phyloP scores from a whole-genome alignment of 2,888 invertebrate species.

The Zootermopsis nevadensis region DNA sequence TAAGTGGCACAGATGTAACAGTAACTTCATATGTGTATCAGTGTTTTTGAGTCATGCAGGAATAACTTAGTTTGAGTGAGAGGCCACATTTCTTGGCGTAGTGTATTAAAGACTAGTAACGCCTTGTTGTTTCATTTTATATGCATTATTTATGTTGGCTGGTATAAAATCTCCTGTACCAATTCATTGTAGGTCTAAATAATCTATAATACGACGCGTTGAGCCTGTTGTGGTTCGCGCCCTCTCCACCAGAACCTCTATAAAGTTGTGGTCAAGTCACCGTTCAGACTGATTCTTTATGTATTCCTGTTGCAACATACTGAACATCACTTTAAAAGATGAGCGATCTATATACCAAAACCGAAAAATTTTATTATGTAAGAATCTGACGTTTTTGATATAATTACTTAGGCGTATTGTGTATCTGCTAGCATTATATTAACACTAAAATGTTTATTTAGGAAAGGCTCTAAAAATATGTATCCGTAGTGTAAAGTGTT shows the following conservation, averaged over 20 bases:
- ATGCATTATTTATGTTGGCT: not conserved
- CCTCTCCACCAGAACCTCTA: not conserved
- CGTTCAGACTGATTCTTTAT: too few species aligned
- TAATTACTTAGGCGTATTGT: too few species aligned
- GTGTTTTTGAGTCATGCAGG: not conserved
- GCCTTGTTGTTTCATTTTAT: slow-evolving; percentile 15
- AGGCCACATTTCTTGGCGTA: not conserved
- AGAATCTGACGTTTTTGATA: too few species aligned
- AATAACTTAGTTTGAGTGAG: not conserved
- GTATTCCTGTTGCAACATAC: too few species aligned
- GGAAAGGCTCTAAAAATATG: too few species aligned
- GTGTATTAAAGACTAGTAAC: not conserved
- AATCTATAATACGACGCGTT: not conserved
- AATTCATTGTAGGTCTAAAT: not conserved
- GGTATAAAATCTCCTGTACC: not conserved
- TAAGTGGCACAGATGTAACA: not conserved
- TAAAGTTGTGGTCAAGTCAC: too few species aligned
- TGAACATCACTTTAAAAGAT: too few species aligned
- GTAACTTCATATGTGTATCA: not conserved
- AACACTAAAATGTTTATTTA: too few species aligned
- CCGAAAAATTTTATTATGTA: too few species aligned
- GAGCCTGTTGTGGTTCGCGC: not conserved
- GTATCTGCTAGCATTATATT: too few species aligned
- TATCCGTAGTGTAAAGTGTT: too few species aligned
- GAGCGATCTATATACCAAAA: too few species aligned